Base-by-base conservation (phyloP, 2,797 vertebrate species). In the Myiotriccus ornatus region DNA sequence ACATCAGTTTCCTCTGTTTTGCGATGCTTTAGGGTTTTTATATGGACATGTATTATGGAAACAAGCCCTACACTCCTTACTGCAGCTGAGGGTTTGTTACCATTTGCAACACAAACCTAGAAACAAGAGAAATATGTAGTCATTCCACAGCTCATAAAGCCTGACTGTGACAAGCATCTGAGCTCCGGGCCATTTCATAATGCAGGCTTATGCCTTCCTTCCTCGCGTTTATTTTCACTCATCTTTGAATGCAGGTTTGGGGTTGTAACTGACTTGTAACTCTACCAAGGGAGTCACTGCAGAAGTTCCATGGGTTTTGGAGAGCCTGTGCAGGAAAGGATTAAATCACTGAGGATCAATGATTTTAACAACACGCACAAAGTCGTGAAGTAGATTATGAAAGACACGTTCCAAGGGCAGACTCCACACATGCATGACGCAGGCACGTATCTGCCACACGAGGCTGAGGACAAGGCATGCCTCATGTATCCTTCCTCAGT, bases 351-450 rank as follows among this genome's bases (percentile, higher is more conserved):
- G 24, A 89, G 25, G 35, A 80, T 22, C 41, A 74, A 8, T 0
- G 10, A 89, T 81, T 91, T 78, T 88, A 93, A 71, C 46, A 84
- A 47, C 60, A 35, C 0, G 0, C 25, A 68, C 32, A 44, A 62
- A 65, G 80, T 28, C 0, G 1, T 2, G 21, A 74, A 78, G 76
- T 3, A 80, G 68, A 74, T 60, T 53, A 82, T 68, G 73, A 71
- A 92, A 84, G 44, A 20, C 8, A 4, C 63, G 79, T 87, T 67
- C 44, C 63, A 89, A 84, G 77, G 84, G 56, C 63, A 87, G 63
- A 41, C 39, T 35, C 52, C n/a, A 62, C 49, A 71, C 0, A 0
- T 13, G 35, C 34, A 24, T 0, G 0, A 57, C 10, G 12, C 47
- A 63, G 63, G 55, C 50, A 63, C 0, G 0, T 14, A 55, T 22